phyloP scores from a whole-genome alignment of 2,113 vertebrate genomes.

The Sorex fumeus region DNA sequence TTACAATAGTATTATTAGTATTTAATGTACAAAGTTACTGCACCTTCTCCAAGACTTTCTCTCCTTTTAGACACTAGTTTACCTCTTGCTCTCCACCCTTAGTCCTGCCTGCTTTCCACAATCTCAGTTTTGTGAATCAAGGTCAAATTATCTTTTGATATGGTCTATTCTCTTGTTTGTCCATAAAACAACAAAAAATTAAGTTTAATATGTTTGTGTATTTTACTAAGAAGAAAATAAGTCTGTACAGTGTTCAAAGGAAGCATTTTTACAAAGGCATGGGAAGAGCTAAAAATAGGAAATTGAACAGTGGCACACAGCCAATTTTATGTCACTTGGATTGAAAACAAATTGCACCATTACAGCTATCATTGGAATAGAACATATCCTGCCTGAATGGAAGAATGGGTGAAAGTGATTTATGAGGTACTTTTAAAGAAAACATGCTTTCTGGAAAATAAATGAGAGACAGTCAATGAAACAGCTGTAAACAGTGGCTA shows the following conservation, averaged over 20 bases:
- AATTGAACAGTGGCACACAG: constrained; percentile 48
- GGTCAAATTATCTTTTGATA: no score
- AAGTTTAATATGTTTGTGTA: not conserved
- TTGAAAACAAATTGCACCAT: constrained; percentile 65
- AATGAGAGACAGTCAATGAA: constrained; percentile 65
- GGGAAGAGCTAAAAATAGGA: constrained; percentile 56
- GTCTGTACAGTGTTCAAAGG: constrained; percentile 48
- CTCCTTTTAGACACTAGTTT: no score
- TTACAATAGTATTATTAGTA: not conserved
- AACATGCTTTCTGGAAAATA: constrained; percentile 65
- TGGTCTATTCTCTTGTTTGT: not conserved
- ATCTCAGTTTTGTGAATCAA: no score
- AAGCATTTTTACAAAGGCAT: constrained; percentile 53
- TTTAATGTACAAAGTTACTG: no score
- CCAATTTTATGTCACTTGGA: constrained; percentile 66
- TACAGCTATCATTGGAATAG: constrained; percentile 51
- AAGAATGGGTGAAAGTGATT: constrained; percentile 59
- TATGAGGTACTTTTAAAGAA: constrained; percentile 68
- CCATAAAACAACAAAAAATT: not conserved
- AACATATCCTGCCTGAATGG: constrained; percentile 41
- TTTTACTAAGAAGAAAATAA: constrained; percentile 8
- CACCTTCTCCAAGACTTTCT: no score
- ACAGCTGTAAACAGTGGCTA: constrained; percentile 61
- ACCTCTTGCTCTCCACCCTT: no score
- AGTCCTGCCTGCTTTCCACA: no score